These are phyloP conservation scores for Rhinatrema bivittatum DNA, from an alignment of 2,797 vertebrate species.

Conservation along the genomic window DNA sequence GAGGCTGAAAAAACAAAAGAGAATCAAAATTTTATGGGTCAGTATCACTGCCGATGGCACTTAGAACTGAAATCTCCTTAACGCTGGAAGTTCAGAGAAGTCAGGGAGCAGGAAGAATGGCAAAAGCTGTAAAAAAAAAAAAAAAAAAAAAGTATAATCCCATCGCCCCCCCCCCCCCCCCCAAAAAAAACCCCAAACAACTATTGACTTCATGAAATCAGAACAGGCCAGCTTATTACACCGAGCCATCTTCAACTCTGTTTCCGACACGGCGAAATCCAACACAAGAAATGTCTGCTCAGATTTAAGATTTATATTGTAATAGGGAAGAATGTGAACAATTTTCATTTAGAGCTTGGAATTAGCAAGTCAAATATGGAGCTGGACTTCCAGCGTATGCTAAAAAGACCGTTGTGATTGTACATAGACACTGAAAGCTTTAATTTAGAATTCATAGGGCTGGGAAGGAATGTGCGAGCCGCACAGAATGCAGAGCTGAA, in stretches of 20 bases:
- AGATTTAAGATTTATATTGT: slow-evolving; percentile 42
- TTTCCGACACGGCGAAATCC: slow-evolving; percentile 1
- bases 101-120: too few species aligned
- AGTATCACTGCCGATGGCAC: too few species aligned
- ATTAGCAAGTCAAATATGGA: slow-evolving; percentile 87
- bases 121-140: too few species aligned
- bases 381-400: slow-evolving; percentile 68
- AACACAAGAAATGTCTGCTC: slow-evolving; percentile 20
- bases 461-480: slow-evolving; percentile 60
- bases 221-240: not conserved
- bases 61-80: too few species aligned
- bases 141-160: too few species aligned
- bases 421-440: slow-evolving; percentile 72
- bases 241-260: not conserved
- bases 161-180: too few species aligned
- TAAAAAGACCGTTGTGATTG: slow-evolving; percentile 80
- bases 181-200: too few species aligned
- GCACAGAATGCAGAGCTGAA: slow-evolving; percentile 56
- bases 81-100: too few species aligned
- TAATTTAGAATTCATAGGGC: slow-evolving; percentile 72
- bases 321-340: slow-evolving; percentile 55
- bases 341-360: slow-evolving; percentile 67
- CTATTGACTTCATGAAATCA: too few species aligned
- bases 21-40: too few species aligned
- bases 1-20: too few species aligned